Percentiles rank a stretch among this genome's conserved stretches.
Conservation (phyloP, 2,888 invertebrate species). For the Agrochola circellaris region DNA sequence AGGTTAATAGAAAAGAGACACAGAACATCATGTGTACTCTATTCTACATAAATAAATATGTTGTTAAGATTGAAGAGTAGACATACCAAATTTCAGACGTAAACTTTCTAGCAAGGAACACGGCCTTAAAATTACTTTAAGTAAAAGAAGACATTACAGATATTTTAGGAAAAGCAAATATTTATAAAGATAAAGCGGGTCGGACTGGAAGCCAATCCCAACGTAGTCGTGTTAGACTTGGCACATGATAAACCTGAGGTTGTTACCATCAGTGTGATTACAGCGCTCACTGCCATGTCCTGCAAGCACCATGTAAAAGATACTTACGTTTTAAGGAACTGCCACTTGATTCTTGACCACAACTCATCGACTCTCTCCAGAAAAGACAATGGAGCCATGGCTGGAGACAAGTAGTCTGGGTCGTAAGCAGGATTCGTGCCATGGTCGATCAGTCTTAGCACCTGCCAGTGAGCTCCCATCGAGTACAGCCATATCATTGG, state of each 20-base stretch:
- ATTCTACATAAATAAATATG: background rate
- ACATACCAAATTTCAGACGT: background rate
- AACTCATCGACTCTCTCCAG: conserved; percentile 67
- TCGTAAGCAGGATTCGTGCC: conserved; percentile 74
- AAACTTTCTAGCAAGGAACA: background rate
- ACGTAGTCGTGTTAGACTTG: background rate
- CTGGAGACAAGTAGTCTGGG: conserved; percentile 64
- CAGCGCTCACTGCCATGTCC: background rate
- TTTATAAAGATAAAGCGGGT: background rate
- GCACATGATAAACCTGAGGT: background rate
- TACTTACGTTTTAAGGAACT: conserved; percentile 66
- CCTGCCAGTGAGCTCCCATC: conserved; percentile 73
- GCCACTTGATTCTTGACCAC: conserved; percentile 65
- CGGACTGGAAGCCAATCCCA: no score
- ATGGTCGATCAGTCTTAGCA: conserved; percentile 72
- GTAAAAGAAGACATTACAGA: background rate
- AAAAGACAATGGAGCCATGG: conserved; percentile 69
- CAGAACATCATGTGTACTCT: background rate
- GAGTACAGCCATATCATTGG: conserved; percentile 77
- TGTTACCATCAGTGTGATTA: background rate
- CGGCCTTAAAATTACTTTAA: background rate
- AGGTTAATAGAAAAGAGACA: background rate
- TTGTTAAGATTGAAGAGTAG: background rate
- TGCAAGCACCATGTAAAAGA: background rate
- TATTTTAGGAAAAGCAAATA: background rate